Percentiles rank a stretch among this genome's conserved stretches.
Evolutionary conservation across 2,888 invertebrate species (phyloP).

Genomic region (Shargacucullia verbasci): DNA sequence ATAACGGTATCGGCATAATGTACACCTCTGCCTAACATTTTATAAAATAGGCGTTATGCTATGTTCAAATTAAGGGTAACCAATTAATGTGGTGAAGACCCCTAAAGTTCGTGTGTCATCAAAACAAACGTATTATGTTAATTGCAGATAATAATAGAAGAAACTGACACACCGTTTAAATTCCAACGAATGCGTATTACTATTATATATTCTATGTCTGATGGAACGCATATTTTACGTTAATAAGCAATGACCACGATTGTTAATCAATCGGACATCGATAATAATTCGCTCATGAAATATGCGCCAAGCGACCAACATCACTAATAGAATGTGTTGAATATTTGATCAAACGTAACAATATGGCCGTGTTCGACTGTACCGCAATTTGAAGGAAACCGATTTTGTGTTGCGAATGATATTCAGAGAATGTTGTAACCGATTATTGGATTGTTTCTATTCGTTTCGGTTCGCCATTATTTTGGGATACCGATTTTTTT

Average conservation of each 20-base stretch:
- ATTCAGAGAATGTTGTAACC: constrained; percentile 39
- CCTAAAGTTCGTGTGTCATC: too few species aligned
- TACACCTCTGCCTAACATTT: too few species aligned
- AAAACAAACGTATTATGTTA: background rate
- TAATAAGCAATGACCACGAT: constrained; percentile 29
- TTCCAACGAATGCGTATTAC: constrained; percentile 3
- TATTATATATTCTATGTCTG: too few species aligned
- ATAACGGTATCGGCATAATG: too few species aligned
- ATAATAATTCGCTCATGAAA: constrained; percentile 48
- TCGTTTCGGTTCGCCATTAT: too few species aligned
- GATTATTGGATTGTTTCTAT: constrained; percentile 22
- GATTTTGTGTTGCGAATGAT: constrained; percentile 27
- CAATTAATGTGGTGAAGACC: too few species aligned
- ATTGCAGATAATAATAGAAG: background rate
- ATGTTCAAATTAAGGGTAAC: too few species aligned
- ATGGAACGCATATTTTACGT: constrained; percentile 12
- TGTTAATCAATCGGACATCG: constrained; percentile 42
- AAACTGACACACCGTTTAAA: background rate
- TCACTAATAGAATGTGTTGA: constrained; percentile 53
- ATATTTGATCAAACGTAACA: constrained; percentile 60
- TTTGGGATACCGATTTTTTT: too few species aligned
- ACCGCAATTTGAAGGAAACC: constrained; percentile 32
- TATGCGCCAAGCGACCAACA: constrained; percentile 39
- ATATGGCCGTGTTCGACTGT: constrained; percentile 19
- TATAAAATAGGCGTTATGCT: too few species aligned